Evolutionary conservation across 1,140 invertebrate species (phyloP), one percentile per base, ranked within the genome.

Genomic region (Pogonomyrmex californicus): DNA sequence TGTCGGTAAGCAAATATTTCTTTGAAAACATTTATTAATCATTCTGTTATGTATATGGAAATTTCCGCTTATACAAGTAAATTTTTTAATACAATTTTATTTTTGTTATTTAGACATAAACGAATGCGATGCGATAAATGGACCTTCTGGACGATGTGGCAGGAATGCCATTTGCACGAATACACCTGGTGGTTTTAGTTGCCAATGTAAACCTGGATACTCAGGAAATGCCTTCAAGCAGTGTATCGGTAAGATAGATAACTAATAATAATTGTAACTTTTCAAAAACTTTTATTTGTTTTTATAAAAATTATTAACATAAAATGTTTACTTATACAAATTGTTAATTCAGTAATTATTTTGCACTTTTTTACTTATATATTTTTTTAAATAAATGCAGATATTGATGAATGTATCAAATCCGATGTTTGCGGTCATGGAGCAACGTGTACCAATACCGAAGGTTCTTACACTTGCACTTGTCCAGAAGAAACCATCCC

Each of bases 101-200:
- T 88, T 92, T 58, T 47, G 65, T 79, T 83, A 41, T 86, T 89
- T 92, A 97, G 98, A 99, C 95, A 98, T 99, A 86, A 97, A 99
- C 93, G 99, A 99, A 96, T 99, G 99, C 93, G 98, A 98, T 91
- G 95, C 95, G 51, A 93, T 96, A 12, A 96, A 97, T 91, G 98
- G 98, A 76, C 97, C 97, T 7, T 97, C 96, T 58, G 98, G 98
- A 86, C 96, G 97, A 81, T 99, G 98, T 94, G 98, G 98, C 17
- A 95, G 95, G 85, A 98, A 99, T 93, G 97, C 98, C 7, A 93
- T 97, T n/a, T 99, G 99, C 93, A 96, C 96, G 5, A 99, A 99
- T 92, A 96, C 96, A 0, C 96, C 97, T 7, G 98, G 98, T 73
- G 97, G 97, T 86, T 98, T 97, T 91, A 96, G 94, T n/a, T 99